Percentiles rank a stretch among this genome's conserved stretches.
Conservation (phyloP, 2,113 vertebrate species). For the Tauraco erythrolophus region DNA sequence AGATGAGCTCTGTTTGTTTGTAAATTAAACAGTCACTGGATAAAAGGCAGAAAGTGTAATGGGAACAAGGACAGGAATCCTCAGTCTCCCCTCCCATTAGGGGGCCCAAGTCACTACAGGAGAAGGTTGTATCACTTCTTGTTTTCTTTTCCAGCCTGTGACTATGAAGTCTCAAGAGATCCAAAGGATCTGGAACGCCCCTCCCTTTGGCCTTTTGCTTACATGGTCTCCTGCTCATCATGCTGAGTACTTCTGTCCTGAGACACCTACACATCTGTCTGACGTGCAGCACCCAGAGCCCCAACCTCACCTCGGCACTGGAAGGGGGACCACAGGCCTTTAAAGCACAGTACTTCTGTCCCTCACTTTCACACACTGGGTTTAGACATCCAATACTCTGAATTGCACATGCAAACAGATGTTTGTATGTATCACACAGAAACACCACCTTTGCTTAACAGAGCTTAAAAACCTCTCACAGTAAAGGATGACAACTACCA, state of each 20-base stretch:
- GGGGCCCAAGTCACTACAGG: background rate
- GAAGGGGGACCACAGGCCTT: background rate
- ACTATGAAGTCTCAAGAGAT: background rate
- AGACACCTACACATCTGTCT: background rate
- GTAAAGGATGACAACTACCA: background rate
- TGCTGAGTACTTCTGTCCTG: background rate
- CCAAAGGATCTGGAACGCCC: background rate
- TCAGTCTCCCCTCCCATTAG: background rate
- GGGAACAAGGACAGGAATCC: background rate
- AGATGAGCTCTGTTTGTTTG: background rate
- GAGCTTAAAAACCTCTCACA: background rate
- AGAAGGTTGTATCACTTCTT: background rate
- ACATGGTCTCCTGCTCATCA: background rate
- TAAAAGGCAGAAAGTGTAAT: background rate
- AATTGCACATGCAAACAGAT: background rate
- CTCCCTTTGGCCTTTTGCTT: background rate
- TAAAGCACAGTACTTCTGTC: background rate
- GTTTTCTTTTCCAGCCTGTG: background rate
- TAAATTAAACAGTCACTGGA: background rate
- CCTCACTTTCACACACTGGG: background rate
- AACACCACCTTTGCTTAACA: background rate
- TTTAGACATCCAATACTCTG: background rate
- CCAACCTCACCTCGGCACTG: background rate
- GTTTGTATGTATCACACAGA: background rate
- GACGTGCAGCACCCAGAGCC: background rate